These are phyloP conservation scores for Bettongia penicillata DNA, from an alignment of 2,113 vertebrate species.

Conservation along the genomic window DNA sequence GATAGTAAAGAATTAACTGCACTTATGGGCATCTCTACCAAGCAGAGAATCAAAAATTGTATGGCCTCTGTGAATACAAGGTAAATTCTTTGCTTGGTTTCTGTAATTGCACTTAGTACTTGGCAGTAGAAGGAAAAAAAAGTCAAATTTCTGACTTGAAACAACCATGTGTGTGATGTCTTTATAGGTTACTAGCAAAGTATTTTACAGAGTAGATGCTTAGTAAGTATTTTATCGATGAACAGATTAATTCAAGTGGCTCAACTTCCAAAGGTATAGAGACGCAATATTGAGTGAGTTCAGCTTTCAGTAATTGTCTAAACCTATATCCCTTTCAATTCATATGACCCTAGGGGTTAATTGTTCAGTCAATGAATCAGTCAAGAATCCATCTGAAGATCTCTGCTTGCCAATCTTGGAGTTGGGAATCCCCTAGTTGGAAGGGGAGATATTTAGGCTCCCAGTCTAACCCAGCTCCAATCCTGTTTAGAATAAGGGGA, in stretches of 20 bases:
- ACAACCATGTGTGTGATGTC: not conserved
- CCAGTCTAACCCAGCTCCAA: not conserved
- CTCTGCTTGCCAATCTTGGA: not conserved
- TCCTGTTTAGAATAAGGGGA: not conserved
- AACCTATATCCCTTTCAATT: not conserved
- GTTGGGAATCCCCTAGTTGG: not conserved
- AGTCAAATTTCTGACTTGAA: not conserved
- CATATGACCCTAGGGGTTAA: no score
- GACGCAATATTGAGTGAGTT: not conserved
- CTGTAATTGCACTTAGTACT: not conserved
- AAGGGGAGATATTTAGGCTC: not conserved
- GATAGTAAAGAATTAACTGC: not conserved
- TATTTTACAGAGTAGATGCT: not conserved
- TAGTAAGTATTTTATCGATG: not conserved
- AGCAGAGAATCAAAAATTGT: constrained; percentile 3
- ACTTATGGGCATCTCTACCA: not conserved
- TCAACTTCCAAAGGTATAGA: not conserved
- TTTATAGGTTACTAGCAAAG: not conserved
- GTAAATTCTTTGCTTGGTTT: not conserved
- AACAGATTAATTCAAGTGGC: not conserved
- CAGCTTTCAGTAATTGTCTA: constrained; percentile 5
- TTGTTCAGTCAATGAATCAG: constrained; percentile 17
- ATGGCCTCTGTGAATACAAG: not conserved
- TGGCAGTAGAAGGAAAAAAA: not conserved
- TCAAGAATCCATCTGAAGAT: constrained; percentile 24